phyloP scores from a whole-genome alignment of 1,140 invertebrate species.

The Phenacoccus solenopsis region DNA sequence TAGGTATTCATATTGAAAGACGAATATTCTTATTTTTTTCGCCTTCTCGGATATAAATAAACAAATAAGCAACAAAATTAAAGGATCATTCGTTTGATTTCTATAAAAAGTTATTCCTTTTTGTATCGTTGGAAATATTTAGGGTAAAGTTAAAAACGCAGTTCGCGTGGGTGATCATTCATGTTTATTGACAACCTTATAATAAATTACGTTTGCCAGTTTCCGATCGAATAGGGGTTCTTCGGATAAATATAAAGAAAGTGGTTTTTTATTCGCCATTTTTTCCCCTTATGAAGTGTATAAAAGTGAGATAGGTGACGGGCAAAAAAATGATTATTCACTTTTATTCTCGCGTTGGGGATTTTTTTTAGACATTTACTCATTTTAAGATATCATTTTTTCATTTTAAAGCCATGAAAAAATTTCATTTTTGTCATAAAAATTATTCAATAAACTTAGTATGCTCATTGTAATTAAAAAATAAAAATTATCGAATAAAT shows the following conservation, averaged over 20 bases:
- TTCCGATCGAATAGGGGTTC: not conserved
- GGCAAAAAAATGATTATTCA: no score
- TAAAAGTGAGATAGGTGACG: no score
- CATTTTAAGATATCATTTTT: no score
- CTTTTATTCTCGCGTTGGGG: no score
- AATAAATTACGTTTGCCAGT: not conserved
- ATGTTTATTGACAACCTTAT: slow-evolving; percentile 2
- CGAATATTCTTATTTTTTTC: not conserved
- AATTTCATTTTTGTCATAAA: no score
- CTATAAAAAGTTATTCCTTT: not conserved
- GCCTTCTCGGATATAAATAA: not conserved
- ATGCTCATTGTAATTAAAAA: no score
- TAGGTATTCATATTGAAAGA: not conserved
- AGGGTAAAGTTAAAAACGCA: slow-evolving; percentile 1
- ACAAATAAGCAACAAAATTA: not conserved
- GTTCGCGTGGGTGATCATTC: not conserved
- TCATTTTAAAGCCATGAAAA: no score
- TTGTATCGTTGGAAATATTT: not conserved
- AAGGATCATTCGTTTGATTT: not conserved
- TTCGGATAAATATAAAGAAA: not conserved
- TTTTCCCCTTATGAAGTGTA: no score
- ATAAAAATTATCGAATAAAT: no score
- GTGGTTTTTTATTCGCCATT: not conserved
- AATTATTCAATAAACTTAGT: no score
- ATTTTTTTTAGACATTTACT: no score